Conservation (phyloP, 2,113 vertebrate genomes). For the Embiotoca jacksoni region DNA sequence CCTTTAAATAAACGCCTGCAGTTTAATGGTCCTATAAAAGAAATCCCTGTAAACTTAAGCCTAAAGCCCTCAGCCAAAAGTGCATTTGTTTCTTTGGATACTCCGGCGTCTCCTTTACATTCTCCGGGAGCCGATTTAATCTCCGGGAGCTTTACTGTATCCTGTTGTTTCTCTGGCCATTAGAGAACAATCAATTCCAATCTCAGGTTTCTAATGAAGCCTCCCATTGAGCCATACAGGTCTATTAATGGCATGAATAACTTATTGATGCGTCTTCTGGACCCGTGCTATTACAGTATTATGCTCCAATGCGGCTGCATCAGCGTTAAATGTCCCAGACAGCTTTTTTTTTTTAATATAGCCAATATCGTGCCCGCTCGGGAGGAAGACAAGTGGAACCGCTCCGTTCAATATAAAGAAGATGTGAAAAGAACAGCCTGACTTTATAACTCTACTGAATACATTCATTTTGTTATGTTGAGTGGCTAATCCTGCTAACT, state of each 20-base stretch:
- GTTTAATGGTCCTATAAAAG: neutral
- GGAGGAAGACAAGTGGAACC: constrained; percentile 33
- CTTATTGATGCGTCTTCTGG: constrained; percentile 70
- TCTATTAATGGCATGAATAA: constrained; percentile 81
- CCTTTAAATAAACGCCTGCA: constrained; percentile 11
- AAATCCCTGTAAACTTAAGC: neutral
- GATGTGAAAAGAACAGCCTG: neutral
- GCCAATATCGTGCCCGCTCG: neutral
- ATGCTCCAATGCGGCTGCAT: constrained; percentile 30
- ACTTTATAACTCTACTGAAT: neutral
- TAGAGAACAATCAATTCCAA: constrained; percentile 78
- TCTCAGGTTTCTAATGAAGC: constrained; percentile 78
- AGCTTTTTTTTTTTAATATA: neutral
- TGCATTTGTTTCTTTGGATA: neutral
- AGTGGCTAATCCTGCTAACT: neutral
- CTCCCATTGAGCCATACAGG: constrained; percentile 62
- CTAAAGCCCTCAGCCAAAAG: neutral
- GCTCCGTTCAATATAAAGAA: constrained; percentile 21
- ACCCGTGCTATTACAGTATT: constrained; percentile 43
- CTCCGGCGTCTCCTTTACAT: constrained; percentile 18
- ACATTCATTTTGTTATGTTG: neutral
- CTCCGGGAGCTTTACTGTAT: constrained; percentile 57
- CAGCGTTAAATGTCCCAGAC: constrained; percentile 13
- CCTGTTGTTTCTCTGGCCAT: constrained; percentile 66
- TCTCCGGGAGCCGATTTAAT: constrained; percentile 36